Conservation (phyloP, 2,797 vertebrate species). For the Erethizon dorsatum region DNA sequence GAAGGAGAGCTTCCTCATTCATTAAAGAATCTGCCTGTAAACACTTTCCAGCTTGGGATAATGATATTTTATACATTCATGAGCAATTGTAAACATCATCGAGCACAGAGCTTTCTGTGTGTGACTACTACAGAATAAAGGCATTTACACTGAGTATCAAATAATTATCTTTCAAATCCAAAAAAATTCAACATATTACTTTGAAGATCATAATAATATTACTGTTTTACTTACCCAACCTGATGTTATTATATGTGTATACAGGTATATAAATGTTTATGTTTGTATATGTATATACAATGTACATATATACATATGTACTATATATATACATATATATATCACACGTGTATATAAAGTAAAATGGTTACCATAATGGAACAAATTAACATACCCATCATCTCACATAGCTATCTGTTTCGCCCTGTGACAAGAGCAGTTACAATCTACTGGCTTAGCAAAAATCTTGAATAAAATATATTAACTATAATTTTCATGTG, state of each 20-base stretch:
- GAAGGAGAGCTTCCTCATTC: neutral
- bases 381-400: constrained; percentile 14
- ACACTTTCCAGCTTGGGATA: neutral
- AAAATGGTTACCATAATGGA: neutral
- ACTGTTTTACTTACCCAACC: constrained; percentile 12
- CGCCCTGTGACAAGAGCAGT: neutral
- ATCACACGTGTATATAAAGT: neutral
- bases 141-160: constrained; percentile 36
- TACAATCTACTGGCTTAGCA: neutral
- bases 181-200: constrained; percentile 58
- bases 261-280: neutral
- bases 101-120: constrained; percentile 25
- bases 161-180: constrained; percentile 61
- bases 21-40: neutral
- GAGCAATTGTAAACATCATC: constrained; percentile 38
- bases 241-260: neutral
- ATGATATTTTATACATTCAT: constrained; percentile 37
- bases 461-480: neutral
- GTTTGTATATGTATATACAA: neutral
- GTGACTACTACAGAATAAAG: constrained; percentile 38
- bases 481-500: neutral
- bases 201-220: constrained; percentile 48
- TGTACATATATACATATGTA: neutral
- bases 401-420: neutral
- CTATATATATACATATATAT: neutral